Evolutionary conservation across 2,888 invertebrate genomes (phyloP).

Genomic region (Cantharis flavilabris): DNA sequence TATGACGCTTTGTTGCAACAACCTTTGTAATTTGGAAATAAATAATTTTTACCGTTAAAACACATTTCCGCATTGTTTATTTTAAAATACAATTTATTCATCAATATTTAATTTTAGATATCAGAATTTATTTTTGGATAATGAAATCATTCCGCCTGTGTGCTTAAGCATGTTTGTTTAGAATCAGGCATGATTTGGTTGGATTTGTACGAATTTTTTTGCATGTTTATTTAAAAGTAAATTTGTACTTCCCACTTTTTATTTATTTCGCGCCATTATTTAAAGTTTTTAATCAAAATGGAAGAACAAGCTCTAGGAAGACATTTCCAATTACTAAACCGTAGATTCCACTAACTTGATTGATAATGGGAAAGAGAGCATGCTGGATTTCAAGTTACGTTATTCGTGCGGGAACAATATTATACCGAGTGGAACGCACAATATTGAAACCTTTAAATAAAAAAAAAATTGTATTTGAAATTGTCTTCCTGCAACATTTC

Average conservation of each 20-base stretch:
- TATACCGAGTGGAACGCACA: neutral
- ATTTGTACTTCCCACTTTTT: neutral
- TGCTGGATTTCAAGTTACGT: neutral
- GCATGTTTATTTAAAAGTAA: neutral
- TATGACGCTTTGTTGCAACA: neutral
- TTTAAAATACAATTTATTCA: neutral
- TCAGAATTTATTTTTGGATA: neutral
- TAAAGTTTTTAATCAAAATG: neutral
- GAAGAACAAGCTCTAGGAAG: neutral
- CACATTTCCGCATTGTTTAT: neutral
- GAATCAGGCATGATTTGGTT: neutral
- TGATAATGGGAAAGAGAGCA: neutral
- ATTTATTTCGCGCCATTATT: neutral
- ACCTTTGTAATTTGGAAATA: neutral
- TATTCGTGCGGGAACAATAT: neutral
- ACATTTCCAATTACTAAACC: neutral
- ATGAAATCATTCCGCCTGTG: neutral
- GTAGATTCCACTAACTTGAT: neutral
- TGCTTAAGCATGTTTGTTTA: neutral
- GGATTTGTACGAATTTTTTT: neutral
- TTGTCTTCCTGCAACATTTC: too few species aligned
- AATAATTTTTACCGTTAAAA: neutral
- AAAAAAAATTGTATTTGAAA: too few species aligned
- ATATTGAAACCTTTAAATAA: too few species aligned
- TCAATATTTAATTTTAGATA: neutral